Evolutionary conservation across 30 jellyfish, hydroid and myxozoan species (phyloP).

Genomic region (Catostylus mosaicus): DNA sequence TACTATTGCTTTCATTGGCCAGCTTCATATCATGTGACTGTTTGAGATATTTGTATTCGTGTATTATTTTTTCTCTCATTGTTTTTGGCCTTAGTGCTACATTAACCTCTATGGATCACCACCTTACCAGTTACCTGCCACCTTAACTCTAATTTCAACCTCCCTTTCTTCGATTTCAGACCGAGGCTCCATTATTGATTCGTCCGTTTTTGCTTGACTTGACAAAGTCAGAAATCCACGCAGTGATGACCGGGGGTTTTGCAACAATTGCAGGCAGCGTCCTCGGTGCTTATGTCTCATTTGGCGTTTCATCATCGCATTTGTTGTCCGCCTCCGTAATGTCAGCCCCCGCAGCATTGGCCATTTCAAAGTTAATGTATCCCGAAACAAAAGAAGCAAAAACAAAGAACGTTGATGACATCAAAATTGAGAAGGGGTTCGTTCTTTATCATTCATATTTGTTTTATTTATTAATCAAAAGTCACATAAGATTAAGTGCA

Average conservation of each 20-base stretch:
- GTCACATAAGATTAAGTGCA: neutral
- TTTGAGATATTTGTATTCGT: too few species aligned
- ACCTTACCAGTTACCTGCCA: too few species aligned
- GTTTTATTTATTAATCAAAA: too few species aligned
- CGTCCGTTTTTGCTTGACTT: conserved; percentile 87
- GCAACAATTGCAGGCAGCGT: conserved; percentile 98
- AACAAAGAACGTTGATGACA: conserved; percentile 57
- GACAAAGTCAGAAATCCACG: conserved; percentile 88
- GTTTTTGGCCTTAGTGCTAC: too few species aligned
- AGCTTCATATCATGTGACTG: too few species aligned
- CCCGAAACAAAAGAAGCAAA: conserved; percentile 85
- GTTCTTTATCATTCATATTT: conserved; percentile 2
- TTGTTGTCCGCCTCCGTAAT: conserved; percentile 92
- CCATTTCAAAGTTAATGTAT: conserved; percentile 90
- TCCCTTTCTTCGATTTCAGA: conserved; percentile 68
- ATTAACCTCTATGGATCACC: too few species aligned
- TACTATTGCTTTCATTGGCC: too few species aligned
- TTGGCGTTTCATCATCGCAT: conserved; percentile 94
- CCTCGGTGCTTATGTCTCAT: conserved; percentile 78
- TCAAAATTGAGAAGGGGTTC: conserved; percentile 71
- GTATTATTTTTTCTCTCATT: too few species aligned
- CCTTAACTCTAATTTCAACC: too few species aligned
- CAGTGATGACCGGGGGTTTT: conserved; percentile 96
- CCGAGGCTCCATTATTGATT: conserved; percentile 92
- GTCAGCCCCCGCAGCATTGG: conserved; percentile 99